Evolutionary conservation across 2,797 vertebrate species (phyloP).

Genomic region (Rhyacichthys aspro): DNA sequence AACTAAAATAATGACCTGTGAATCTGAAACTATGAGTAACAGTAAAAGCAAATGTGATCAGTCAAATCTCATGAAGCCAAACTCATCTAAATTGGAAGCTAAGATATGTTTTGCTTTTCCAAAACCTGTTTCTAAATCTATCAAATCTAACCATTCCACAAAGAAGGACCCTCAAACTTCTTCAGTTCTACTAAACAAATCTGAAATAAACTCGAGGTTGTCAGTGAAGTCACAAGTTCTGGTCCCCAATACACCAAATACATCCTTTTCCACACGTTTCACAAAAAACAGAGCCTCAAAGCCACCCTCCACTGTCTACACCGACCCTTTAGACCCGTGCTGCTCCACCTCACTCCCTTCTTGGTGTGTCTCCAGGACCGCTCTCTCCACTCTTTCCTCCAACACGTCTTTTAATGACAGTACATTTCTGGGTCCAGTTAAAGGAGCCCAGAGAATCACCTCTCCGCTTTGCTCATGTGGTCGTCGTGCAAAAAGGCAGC

Average conservation of each 20-base stretch:
- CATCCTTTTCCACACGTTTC: slow-evolving; percentile 18
- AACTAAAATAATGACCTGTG: too few species aligned
- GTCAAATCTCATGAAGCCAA: not conserved
- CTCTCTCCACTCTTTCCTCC: slow-evolving; percentile 69
- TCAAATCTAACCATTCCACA: slow-evolving; percentile 29
- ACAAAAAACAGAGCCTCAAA: slow-evolving; percentile 57
- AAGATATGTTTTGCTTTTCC: slow-evolving; percentile 40
- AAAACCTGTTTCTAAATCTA: slow-evolving; percentile 16
- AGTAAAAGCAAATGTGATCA: not conserved
- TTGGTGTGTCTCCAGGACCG: slow-evolving; percentile 17
- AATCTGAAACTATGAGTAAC: too few species aligned
- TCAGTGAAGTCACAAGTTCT: slow-evolving; percentile 49
- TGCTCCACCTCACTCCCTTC: slow-evolving; percentile 24
- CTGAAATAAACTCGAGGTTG: slow-evolving; percentile 14
- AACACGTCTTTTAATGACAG: slow-evolving; percentile 8
- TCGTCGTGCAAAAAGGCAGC: slow-evolving; percentile 84
- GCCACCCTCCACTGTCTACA: slow-evolving; percentile 73
- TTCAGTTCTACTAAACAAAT: not conserved
- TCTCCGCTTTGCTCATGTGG: slow-evolving; percentile 89
- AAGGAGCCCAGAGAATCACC: slow-evolving; percentile 76
- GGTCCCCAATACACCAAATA: slow-evolving; percentile 25
- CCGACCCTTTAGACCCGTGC: slow-evolving; percentile 25
- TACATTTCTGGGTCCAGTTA: not conserved
- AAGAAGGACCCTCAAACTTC: not conserved
- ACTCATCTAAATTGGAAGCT: not conserved